Conservation (phyloP, 2,888 invertebrate genomes). For the Pterobdella sp. region DNA sequence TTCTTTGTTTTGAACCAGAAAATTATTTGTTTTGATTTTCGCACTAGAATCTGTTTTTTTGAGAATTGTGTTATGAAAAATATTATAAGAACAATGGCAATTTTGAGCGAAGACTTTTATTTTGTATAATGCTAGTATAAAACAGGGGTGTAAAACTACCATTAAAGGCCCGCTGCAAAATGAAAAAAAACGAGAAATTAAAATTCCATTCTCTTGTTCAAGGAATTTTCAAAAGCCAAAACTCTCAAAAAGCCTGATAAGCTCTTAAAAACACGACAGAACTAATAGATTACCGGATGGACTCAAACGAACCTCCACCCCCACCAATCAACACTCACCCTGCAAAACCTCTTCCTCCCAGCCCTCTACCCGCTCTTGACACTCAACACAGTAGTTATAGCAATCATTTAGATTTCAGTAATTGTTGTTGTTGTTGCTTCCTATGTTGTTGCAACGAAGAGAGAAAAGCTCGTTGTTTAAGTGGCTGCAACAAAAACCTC, state of each 20-base stretch:
- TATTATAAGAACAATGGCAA: too few relatives aligned
- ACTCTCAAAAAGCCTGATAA: neutral
- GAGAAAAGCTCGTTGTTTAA: slow-evolving; percentile 23
- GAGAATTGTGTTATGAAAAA: too few relatives aligned
- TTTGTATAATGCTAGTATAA: too few relatives aligned
- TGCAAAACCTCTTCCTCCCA: neutral
- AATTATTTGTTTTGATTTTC: too few relatives aligned
- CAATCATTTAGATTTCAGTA: slow-evolving; percentile 25
- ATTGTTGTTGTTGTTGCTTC: slow-evolving; percentile 28
- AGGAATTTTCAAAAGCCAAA: too few relatives aligned
- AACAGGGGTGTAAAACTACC: too few relatives aligned
- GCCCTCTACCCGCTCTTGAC: neutral
- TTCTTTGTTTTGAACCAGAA: too few relatives aligned
- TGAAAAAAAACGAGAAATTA: too few relatives aligned
- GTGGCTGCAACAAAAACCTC: slow-evolving; percentile 17
- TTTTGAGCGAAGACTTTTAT: too few relatives aligned
- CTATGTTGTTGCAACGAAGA: slow-evolving; percentile 24
- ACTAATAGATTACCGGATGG: neutral
- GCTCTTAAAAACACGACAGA: neutral
- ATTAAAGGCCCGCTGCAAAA: too few relatives aligned
- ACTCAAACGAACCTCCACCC: neutral
- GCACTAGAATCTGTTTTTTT: too few relatives aligned
- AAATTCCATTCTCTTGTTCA: too few relatives aligned
- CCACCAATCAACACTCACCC: neutral
- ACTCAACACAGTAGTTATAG: slow-evolving; percentile 18